Conservation (phyloP, 2,113 vertebrate genomes). For the Ailuropoda melanoleuca region DNA sequence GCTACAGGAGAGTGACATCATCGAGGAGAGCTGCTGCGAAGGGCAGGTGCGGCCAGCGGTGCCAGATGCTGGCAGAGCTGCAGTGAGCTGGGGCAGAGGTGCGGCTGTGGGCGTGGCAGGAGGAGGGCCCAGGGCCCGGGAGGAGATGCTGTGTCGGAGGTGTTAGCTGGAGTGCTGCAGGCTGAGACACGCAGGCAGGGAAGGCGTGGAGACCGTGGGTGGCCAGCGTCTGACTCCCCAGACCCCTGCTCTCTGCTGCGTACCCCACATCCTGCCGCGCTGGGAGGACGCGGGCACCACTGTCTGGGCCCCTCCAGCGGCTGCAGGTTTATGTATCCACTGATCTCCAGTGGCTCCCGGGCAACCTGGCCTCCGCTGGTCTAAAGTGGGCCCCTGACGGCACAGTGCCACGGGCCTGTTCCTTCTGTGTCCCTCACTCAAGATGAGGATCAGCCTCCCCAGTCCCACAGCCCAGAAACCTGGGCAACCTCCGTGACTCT, state of each 20-base stretch:
- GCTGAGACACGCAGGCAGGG: neutral
- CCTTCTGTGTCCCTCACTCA: neutral
- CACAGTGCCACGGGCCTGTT: neutral
- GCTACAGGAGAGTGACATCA: neutral
- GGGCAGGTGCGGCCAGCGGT: neutral
- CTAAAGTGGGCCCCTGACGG: neutral
- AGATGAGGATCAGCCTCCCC: neutral
- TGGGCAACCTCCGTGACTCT: neutral
- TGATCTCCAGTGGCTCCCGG: neutral
- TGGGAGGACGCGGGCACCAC: neutral
- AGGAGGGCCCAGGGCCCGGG: neutral
- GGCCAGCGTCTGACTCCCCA: neutral
- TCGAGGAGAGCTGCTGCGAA: neutral
- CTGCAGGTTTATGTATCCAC: accelerated
- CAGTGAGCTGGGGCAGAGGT: neutral
- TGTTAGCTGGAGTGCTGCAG: neutral
- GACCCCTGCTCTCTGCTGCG: neutral
- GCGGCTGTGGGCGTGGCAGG: neutral
- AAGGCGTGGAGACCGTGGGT: neutral
- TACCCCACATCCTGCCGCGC: neutral
- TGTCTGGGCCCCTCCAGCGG: neutral
- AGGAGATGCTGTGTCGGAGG: neutral
- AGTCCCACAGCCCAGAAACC: neutral
- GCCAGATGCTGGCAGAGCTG: neutral
- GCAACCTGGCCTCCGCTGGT: neutral